Base-by-base conservation (phyloP, 64 coral and sea anemone genomes). In the Hydrozoanthus tunicans region DNA sequence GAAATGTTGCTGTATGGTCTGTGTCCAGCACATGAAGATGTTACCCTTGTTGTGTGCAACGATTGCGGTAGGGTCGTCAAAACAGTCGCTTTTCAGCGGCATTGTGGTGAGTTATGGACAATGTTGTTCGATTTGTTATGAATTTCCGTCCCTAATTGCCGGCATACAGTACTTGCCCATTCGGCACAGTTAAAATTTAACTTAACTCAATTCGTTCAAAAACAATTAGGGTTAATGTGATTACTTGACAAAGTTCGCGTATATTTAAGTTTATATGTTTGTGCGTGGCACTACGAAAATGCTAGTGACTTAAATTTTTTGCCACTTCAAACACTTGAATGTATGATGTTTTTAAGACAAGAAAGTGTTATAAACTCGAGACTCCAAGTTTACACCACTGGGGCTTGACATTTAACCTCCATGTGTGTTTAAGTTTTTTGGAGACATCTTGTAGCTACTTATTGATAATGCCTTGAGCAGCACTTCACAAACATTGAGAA, bases 1-100 rank as follows among this genome's bases (percentile, higher is more conserved):
- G 96, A 98, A 88, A 98, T 98, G 96, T 91, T 86, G 70, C 78
- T 98, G 79, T 98, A 90, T 70, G 96, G 96, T 53, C 74, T 93
- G 14, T 98, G 96, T 65, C 96, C 96, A 23, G 96, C 92, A 11
- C 94, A 93, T 32, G 96, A 98, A 69, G 92, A 98, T 20, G 90
- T 98, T 51, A 73, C 81, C 5, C 82, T 98, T 15, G 94, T 98
- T 9, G 86, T 95, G 5, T 98, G 96, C 56, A 90, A 94, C 71
- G 91, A 98, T 20, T 98, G 96, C 78, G 81, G 79, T 52, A 75
- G 77, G 79, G 94, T 95, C 64, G 81, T 98, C 10, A 98, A 98
- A 90, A 89, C 91, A 82, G 85, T 85, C 10, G 88, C 94, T 52
- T 98, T 98, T 90, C 89, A 85, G 62, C 83, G 90, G 59, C 96